phyloP scores from a whole-genome alignment of 2,113 vertebrate species.

The Cyprinodon tularosa region DNA sequence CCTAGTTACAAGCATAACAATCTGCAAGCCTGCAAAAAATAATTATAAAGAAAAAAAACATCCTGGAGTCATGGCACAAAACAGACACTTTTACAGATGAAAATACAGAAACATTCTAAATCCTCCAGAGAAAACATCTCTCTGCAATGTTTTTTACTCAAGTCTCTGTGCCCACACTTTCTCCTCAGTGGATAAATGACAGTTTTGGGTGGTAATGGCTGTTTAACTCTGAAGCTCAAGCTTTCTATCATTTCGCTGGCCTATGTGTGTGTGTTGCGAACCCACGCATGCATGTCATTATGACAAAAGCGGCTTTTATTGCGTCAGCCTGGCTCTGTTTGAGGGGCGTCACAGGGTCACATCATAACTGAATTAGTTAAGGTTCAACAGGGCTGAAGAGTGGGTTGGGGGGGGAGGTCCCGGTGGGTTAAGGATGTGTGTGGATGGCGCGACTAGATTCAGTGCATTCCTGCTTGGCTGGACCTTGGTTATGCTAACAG shows the following conservation, averaged over 20 bases:
- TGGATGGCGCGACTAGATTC: constrained; percentile 23
- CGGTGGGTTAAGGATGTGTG: constrained; percentile 35
- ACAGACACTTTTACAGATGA: neutral
- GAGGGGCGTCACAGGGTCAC: constrained; percentile 66
- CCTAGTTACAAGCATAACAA: neutral
- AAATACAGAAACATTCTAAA: neutral
- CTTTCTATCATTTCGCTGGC: constrained; percentile 36
- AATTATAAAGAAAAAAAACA: too few relatives aligned
- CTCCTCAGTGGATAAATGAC: neutral
- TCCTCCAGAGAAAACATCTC: neutral
- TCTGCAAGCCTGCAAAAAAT: too few relatives aligned
- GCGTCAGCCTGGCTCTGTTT: constrained; percentile 47
- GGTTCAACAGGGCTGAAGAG: constrained; percentile 56
- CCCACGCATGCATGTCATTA: constrained; percentile 4
- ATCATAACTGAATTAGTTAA: constrained; percentile 72
- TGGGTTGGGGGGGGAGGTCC: constrained; percentile 37
- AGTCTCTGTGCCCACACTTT: neutral
- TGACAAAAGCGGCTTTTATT: constrained; percentile 58
- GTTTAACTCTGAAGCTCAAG: constrained; percentile 32
- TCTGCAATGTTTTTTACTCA: neutral
- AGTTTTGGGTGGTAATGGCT: neutral
- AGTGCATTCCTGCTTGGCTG: constrained; percentile 58
- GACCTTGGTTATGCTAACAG: constrained; percentile 59
- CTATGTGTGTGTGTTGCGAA: neutral
- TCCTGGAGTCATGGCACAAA: too few relatives aligned